These are phyloP conservation scores for Cantharis nigra DNA, from an alignment of 2,888 invertebrate species.

Conservation along the genomic window DNA sequence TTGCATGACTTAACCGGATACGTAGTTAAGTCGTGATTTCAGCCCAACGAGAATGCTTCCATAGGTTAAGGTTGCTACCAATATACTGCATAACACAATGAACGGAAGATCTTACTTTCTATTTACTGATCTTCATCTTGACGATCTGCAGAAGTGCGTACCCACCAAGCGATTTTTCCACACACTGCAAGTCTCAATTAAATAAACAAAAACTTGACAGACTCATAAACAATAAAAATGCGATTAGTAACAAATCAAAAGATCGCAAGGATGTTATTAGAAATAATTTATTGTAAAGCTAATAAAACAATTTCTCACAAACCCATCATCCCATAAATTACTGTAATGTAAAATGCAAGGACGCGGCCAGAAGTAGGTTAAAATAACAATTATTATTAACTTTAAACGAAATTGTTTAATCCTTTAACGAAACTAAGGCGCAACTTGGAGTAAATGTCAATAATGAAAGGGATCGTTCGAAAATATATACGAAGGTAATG, in stretches of 20 bases:
- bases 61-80: constrained; percentile 40
- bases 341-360: constrained; percentile 8
- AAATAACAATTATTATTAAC: constrained; percentile 13
- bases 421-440: neutral
- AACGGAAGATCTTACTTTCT: constrained; percentile 35
- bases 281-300: neutral
- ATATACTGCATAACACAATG: constrained; percentile 28
- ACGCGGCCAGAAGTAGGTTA: constrained; percentile 12
- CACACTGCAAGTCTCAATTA: neutral
- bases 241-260: neutral
- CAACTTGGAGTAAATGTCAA: neutral
- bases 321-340: constrained; percentile 8
- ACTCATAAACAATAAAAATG: neutral
- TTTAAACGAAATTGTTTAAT: neutral
- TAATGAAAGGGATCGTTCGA: neutral
- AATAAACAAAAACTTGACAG: neutral
- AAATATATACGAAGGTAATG: neutral
- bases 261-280: neutral
- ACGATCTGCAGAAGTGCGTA: constrained; percentile 5
- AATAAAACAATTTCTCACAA: constrained; percentile 14
- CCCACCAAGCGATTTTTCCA: neutral
- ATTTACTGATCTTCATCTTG: constrained; percentile 26
- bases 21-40: constrained; percentile 38
- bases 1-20: constrained; percentile 39
- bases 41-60: constrained; percentile 30